Conservation (phyloP, 2,113 vertebrate genomes). For the Dicerorhinus sumatrensis region DNA sequence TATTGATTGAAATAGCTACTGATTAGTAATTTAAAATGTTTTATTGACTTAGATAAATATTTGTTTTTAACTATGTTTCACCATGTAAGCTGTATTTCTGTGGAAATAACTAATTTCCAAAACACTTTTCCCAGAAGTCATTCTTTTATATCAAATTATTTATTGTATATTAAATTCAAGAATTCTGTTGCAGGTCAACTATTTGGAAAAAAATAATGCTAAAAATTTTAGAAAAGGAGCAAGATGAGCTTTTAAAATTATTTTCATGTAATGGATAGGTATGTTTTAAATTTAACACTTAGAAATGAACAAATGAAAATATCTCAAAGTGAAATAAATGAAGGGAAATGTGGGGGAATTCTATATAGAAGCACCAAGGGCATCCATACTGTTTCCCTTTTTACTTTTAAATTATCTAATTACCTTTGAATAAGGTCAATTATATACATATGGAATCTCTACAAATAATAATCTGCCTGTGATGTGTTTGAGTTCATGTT, state of each 20-base stretch:
- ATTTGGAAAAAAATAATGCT: background rate
- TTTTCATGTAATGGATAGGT: background rate
- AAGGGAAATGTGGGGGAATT: background rate
- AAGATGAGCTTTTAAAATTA: background rate
- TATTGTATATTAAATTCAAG: background rate
- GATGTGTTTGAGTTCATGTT: background rate
- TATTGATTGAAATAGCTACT: slow-evolving; percentile 11
- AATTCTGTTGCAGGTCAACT: background rate
- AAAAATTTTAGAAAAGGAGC: background rate
- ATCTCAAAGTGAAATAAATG: background rate
- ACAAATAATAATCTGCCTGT: background rate
- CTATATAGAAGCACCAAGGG: background rate
- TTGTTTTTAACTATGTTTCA: background rate
- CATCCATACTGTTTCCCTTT: background rate
- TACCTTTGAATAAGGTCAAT: background rate
- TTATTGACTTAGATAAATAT: background rate
- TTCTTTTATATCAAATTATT: background rate
- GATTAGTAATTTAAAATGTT: background rate
- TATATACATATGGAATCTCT: background rate
- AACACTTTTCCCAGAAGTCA: background rate
- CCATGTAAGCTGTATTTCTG: background rate
- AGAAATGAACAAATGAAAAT: background rate
- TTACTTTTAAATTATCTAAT: background rate
- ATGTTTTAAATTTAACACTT: background rate
- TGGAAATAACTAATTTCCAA: background rate